A percentile compares a stretch with the other conserved stretches of the same genome.
These are phyloP conservation scores for Heliconius eleuchia DNA, from an alignment of 1,140 invertebrate genomes.

Conservation along the genomic window DNA sequence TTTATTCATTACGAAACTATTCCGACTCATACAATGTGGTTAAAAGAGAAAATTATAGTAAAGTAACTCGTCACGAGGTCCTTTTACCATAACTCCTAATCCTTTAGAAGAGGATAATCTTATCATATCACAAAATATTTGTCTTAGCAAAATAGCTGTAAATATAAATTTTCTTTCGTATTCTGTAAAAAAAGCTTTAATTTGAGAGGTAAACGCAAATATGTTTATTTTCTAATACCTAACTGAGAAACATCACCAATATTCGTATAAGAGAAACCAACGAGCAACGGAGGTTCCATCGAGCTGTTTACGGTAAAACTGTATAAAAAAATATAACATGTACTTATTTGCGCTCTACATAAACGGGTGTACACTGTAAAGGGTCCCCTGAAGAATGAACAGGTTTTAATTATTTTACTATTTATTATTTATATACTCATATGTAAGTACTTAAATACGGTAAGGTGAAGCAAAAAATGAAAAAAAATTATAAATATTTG, in stretches of 20 bases:
- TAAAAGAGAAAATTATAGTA: too few relatives aligned
- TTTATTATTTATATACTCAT: neutral
- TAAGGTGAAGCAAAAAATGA: too few relatives aligned
- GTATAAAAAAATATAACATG: neutral
- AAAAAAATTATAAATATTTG: too few relatives aligned
- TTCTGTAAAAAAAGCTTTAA: neutral
- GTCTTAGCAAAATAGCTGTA: too few relatives aligned
- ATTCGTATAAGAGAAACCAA: neutral
- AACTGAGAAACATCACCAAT: neutral
- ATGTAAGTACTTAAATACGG: too few relatives aligned
- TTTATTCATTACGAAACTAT: too few relatives aligned
- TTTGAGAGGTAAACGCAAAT: neutral
- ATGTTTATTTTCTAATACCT: neutral
- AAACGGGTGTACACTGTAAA: neutral
- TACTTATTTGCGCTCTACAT: neutral
- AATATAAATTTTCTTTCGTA: too few relatives aligned
- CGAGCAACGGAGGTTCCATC: neutral
- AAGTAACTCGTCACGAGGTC: too few relatives aligned
- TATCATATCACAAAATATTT: too few relatives aligned
- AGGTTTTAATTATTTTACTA: neutral
- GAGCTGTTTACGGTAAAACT: constrained; percentile 3
- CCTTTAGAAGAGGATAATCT: too few relatives aligned
- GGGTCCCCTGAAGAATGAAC: neutral
- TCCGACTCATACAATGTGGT: too few relatives aligned
- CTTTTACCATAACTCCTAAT: too few relatives aligned